Evolutionary conservation across 2,888 invertebrate genomes (phyloP).

Genomic region (Sminthurinus aureus): DNA sequence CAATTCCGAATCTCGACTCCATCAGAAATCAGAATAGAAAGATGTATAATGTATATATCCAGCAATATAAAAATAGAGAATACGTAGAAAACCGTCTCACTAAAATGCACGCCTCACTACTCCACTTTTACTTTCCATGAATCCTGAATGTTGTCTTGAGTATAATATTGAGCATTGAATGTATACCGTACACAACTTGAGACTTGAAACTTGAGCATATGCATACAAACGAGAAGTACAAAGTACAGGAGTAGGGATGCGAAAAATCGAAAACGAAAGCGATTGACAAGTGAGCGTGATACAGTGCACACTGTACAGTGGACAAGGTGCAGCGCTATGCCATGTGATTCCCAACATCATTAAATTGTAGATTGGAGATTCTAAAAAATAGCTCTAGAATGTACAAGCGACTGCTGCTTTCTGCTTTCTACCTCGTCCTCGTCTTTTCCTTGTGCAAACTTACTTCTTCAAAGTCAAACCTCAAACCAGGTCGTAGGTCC

Average conservation of each 20-base stretch:
- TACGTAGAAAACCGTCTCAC: conserved; percentile 40
- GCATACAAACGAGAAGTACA: too few species aligned
- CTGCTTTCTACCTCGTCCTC: background rate
- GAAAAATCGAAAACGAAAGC: too few species aligned
- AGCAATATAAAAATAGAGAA: conserved; percentile 48
- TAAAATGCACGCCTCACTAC: conserved; percentile 49
- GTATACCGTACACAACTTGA: background rate
- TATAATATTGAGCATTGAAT: too few species aligned
- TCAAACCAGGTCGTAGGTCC: background rate
- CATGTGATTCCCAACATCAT: conserved; percentile 33
- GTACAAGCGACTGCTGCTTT: background rate
- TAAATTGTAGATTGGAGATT: conserved; percentile 26
- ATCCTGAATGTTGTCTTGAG: background rate
- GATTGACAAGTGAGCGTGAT: background rate
- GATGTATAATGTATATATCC: too few species aligned
- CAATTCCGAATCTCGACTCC: too few species aligned
- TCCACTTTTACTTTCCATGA: conserved; percentile 20
- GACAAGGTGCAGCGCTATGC: background rate
- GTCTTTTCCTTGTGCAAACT: background rate
- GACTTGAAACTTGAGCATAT: background rate
- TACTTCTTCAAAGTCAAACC: background rate
- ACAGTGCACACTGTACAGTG: background rate
- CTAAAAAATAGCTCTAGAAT: conserved; percentile 31
- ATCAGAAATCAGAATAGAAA: background rate
- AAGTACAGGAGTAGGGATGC: too few species aligned